Conservation (phyloP, 1,140 invertebrate genomes). For the Drosophila rufa region DNA sequence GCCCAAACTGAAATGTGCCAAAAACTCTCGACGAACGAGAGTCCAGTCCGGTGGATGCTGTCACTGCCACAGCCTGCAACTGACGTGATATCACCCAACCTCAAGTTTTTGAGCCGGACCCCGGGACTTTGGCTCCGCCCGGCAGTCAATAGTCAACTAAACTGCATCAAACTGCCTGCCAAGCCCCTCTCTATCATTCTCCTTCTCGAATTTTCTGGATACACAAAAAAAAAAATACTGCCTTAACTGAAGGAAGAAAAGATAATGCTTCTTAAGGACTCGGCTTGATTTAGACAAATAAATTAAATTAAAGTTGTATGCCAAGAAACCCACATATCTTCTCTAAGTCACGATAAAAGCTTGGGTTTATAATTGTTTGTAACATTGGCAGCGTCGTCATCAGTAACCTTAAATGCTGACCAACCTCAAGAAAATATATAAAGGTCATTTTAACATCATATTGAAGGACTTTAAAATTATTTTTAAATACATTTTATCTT, state of each 20-base stretch:
- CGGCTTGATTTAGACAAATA: too few species aligned
- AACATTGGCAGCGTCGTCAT: too few species aligned
- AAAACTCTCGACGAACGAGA: constrained; percentile 57
- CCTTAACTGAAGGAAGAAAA: background rate
- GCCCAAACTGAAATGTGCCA: constrained; percentile 66
- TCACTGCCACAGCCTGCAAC: constrained; percentile 61
- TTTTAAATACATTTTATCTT: too few species aligned
- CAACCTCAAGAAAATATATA: too few species aligned
- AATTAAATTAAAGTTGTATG: background rate
- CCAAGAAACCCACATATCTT: background rate
- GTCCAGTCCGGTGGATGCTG: constrained; percentile 26
- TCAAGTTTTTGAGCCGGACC: constrained; percentile 45
- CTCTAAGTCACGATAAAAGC: too few species aligned
- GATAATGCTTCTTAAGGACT: background rate
- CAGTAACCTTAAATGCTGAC: too few species aligned
- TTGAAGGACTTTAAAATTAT: too few species aligned
- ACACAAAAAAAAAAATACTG: background rate
- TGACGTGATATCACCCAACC: constrained; percentile 70
- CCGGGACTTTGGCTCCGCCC: constrained; percentile 46
- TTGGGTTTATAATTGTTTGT: too few species aligned
- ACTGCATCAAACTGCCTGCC: constrained; percentile 79
- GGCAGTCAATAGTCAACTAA: constrained; percentile 81
- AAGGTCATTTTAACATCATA: too few species aligned
- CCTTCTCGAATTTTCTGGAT: background rate
- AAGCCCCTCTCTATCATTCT: constrained; percentile 30